Evolutionary conservation across 2,113 vertebrate species (phyloP).

Genomic region (Zingel zingel): DNA sequence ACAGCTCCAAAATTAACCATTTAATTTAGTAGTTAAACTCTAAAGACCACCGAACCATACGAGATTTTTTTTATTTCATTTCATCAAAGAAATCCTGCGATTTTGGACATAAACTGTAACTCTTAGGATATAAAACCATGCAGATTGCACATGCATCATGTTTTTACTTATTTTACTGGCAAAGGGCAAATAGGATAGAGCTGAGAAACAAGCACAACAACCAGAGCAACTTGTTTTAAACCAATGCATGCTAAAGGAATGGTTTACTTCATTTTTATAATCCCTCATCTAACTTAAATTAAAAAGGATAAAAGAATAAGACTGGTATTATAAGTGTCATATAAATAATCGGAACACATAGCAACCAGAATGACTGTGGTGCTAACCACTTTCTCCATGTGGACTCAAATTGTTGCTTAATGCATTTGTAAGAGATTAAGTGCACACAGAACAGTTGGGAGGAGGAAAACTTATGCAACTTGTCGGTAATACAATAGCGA

Average conservation of each 20-base stretch:
- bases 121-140: not conserved
- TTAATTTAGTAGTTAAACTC: not conserved
- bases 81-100: not conserved
- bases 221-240: not conserved
- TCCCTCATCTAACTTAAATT: not conserved
- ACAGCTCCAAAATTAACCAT: not conserved
- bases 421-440: not conserved
- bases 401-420: not conserved
- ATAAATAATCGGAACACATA: not conserved
- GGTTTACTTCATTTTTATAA: not conserved
- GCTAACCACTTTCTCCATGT: not conserved
- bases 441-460: not conserved
- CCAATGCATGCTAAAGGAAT: not conserved
- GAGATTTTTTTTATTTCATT: too few relatives aligned
- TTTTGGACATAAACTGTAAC: too few relatives aligned
- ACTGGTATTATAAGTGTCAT: not conserved
- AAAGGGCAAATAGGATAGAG: not conserved
- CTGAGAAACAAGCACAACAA: not conserved
- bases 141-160: not conserved
- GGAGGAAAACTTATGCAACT: not conserved
- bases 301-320: not conserved
- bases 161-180: not conserved
- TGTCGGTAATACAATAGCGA: not conserved
- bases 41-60: too few relatives aligned
- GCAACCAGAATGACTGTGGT: not conserved